phyloP scores from a whole-genome alignment of 2,797 vertebrate species.

The Muscicapa comitata region DNA sequence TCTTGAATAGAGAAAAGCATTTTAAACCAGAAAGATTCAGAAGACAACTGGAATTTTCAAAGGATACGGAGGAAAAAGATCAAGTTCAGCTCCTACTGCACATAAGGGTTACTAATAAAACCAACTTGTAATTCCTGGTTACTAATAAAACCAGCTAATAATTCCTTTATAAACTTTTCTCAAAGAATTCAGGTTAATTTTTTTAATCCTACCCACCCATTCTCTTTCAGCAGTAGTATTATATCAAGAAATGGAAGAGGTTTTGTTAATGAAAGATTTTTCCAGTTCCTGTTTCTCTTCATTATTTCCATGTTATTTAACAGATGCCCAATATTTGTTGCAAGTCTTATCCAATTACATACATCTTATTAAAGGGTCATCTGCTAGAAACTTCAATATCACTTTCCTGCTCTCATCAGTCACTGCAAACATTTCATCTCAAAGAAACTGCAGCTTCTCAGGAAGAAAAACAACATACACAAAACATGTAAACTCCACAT shows the following conservation, averaged over 20 bases:
- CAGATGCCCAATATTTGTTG: background rate
- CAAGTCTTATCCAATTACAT: background rate
- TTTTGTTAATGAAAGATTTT: background rate
- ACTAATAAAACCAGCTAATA: background rate
- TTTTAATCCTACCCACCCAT: background rate
- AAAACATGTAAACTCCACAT: background rate
- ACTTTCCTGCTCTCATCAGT: background rate
- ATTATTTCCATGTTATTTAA: slow-evolving; percentile 4
- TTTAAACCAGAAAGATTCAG: background rate
- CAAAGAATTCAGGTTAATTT: background rate
- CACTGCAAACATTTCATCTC: background rate
- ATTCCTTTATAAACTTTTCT: background rate
- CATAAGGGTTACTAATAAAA: background rate
- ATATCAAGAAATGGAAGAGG: background rate
- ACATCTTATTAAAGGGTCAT: background rate
- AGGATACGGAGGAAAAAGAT: background rate
- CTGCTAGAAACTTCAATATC: background rate
- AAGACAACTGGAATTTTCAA: background rate
- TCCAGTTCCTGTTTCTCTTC: background rate
- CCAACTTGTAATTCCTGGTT: background rate
- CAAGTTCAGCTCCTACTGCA: background rate
- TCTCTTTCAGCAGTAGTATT: background rate
- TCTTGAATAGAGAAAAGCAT: background rate
- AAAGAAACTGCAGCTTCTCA: background rate
- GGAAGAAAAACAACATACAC: background rate